These are phyloP conservation scores for Petrocephalus microphthalmus DNA, from an alignment of 2,113 vertebrate genomes.

Conservation along the genomic window DNA sequence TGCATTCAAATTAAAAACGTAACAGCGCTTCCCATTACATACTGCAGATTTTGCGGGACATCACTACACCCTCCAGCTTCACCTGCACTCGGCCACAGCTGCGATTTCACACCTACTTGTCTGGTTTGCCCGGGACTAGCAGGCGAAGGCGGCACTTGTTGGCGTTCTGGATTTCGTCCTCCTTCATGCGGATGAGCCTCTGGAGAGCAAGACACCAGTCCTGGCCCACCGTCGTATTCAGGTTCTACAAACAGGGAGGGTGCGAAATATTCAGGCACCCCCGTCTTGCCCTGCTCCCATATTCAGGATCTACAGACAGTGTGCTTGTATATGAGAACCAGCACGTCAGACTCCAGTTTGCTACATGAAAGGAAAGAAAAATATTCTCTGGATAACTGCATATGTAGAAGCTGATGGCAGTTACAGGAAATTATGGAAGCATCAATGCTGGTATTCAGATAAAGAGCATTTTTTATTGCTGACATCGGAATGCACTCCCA, in stretches of 20 bases:
- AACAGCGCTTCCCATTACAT: neutral
- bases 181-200: slow-evolving; percentile 77
- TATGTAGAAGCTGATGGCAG: neutral
- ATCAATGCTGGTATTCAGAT: neutral
- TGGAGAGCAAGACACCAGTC: slow-evolving; percentile 82
- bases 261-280: neutral
- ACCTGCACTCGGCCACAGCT: too few species aligned
- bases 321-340: neutral
- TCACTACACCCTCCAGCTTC: neutral
- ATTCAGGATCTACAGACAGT: neutral
- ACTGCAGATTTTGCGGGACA: neutral
- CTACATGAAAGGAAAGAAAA: neutral
- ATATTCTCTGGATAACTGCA: neutral
- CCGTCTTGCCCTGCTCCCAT: neutral
- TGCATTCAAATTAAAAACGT: too few species aligned
- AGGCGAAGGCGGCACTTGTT: slow-evolving; percentile 80
- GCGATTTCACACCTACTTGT: slow-evolving; percentile 63
- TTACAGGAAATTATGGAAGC: neutral
- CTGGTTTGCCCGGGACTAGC: slow-evolving; percentile 74
- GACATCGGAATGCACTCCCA: neutral
- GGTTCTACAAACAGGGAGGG: slow-evolving; percentile 55
- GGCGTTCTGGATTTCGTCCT: slow-evolving; percentile 76
- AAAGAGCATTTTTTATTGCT: neutral
- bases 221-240: slow-evolving; percentile 78
- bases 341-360: neutral